These are phyloP conservation scores for Propithecus deckenii DNA, from an alignment of 2,797 vertebrate genomes.

Conservation along the genomic window DNA sequence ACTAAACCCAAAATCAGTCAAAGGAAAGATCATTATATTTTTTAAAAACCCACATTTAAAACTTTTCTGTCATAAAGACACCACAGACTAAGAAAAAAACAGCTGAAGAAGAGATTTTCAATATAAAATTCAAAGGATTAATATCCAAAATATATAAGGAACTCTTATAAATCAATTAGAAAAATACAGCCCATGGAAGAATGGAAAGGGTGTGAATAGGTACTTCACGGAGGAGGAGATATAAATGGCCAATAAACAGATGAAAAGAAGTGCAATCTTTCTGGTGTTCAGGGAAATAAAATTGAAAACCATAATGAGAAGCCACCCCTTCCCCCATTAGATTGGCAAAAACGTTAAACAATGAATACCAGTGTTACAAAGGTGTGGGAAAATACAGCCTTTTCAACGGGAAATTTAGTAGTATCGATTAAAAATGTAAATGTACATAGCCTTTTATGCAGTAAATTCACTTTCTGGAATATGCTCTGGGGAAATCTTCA, in stretches of 20 bases:
- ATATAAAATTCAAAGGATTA: background rate
- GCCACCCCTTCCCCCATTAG: background rate
- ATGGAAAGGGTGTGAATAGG: background rate
- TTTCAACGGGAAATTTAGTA: background rate
- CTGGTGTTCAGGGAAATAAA: background rate
- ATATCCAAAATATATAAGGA: background rate
- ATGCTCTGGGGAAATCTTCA: background rate
- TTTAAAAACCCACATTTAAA: conserved; percentile 30
- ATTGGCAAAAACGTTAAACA: background rate
- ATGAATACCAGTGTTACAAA: background rate
- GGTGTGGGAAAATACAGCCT: background rate
- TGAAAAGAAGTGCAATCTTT: background rate
- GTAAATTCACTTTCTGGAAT: background rate
- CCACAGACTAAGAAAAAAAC: background rate
- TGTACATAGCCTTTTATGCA: background rate
- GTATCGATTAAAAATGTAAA: background rate
- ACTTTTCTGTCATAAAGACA: conserved; percentile 11
- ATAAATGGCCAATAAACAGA: background rate
- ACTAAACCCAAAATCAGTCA: background rate
- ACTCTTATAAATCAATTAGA: conserved; percentile 20
- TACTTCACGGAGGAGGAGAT: conserved; percentile 3
- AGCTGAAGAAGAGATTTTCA: background rate
- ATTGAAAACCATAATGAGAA: background rate
- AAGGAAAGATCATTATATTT: background rate
- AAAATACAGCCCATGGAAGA: background rate